These are phyloP conservation scores for Crenichthys baileyi DNA, from an alignment of 2,797 vertebrate genomes.

Conservation along the genomic window DNA sequence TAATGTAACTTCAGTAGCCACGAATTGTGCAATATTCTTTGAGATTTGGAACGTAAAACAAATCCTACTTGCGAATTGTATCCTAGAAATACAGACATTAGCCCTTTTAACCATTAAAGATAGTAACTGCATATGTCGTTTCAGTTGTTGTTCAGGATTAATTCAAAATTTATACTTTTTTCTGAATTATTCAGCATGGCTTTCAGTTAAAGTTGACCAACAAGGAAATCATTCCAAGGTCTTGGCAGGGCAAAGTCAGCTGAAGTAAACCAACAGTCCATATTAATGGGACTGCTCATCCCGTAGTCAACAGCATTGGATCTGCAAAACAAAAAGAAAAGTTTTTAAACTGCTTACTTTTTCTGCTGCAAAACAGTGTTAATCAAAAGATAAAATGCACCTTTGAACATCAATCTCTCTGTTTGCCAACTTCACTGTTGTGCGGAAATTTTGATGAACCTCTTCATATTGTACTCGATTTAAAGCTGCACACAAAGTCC, in stretches of 20 bases:
- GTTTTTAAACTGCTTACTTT: neutral
- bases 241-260: constrained; percentile 54
- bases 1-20: neutral
- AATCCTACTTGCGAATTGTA: too few relatives aligned
- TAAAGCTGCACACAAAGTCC: constrained; percentile 56
- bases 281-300: neutral
- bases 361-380: neutral
- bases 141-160: neutral
- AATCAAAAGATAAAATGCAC: constrained; percentile 9
- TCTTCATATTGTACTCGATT: constrained; percentile 50
- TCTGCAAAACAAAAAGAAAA: constrained; percentile 32
- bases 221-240: constrained; percentile 49
- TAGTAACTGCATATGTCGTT: too few relatives aligned
- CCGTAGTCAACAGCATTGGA: constrained; percentile 55
- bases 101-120: too few relatives aligned
- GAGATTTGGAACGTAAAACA: neutral
- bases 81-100: too few relatives aligned
- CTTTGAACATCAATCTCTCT: constrained; percentile 41
- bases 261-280: constrained; percentile 64
- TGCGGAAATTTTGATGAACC: constrained; percentile 22
- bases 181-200: neutral
- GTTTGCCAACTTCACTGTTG: constrained; percentile 60
- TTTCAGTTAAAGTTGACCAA: constrained; percentile 52
- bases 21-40: neutral
- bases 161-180: neutral